A percentile compares a stretch with the other conserved stretches of the same genome.
Evolutionary conservation across 2,797 vertebrate species (phyloP).

Genomic region (Rhabdophis nuchalis): DNA sequence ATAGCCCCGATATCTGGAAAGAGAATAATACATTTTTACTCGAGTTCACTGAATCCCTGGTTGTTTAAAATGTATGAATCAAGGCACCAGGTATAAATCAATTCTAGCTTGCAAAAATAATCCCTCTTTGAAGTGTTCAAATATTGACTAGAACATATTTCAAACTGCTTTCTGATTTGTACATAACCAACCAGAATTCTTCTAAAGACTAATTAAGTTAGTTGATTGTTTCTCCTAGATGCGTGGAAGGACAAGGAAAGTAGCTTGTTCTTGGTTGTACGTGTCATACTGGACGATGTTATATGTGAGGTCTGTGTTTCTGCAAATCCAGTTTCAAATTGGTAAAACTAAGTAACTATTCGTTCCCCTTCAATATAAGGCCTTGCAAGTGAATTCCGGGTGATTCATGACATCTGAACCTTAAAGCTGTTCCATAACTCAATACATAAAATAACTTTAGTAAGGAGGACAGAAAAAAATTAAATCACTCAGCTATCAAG

Average conservation of each 20-base stretch:
- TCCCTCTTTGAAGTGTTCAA: neutral
- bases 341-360: constrained; percentile 39
- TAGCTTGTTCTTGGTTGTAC: neutral
- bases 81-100: neutral
- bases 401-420: constrained; percentile 43
- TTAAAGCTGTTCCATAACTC: constrained; percentile 29
- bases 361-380: constrained; percentile 32
- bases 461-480: constrained; percentile 40
- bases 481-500: constrained; percentile 53
- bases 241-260: neutral
- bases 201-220: neutral
- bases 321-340: constrained; percentile 63
- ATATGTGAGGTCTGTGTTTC: neutral
- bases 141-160: neutral
- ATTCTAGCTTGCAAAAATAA: neutral
- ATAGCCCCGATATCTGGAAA: neutral
- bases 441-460: constrained; percentile 47
- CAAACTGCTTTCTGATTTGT: neutral
- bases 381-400: constrained; percentile 45
- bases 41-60: neutral
- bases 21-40: neutral
- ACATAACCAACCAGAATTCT: neutral
- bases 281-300: neutral
- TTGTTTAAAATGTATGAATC: neutral
- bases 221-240: neutral